Evolutionary conservation across 1,140 invertebrate genomes (phyloP), one percentile per base, ranked within the genome.

Genomic region (Pachypeltis micranthus): DNA sequence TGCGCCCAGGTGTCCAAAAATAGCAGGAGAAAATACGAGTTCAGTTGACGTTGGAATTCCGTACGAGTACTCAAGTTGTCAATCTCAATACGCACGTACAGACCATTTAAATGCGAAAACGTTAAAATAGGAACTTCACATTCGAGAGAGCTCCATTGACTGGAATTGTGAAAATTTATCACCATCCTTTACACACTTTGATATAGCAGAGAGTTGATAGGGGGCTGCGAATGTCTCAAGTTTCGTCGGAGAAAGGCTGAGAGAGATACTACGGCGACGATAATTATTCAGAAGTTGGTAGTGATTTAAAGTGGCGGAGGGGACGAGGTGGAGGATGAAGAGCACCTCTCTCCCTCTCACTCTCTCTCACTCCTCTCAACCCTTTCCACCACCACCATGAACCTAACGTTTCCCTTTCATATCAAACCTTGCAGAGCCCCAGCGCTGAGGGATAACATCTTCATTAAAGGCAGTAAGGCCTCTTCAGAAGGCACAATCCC

Each of bases 221-320:
- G 31, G 47, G 47, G 23, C 47, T 51, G 23, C 23, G 47, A 21
- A 51, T 51, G 47, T 51, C 47, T 51, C 12, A 51, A 51, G 47
- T 51, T 51, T n/a, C 12, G 47, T 4, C 7, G 47, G 47, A 51
- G 19, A 51, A 4, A 51, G 47, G 21, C 12, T n/a, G n/a, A 39
- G 31, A 16, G 31, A 7, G 31, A 39, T 39, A 16, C 16, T 39
- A 39, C 31, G 23, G 47, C 47, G 12, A 51, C 47, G 47, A 51
- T 51, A 51, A 51, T 51, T 51, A 51, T 51, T 51, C 47, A 51
- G 47, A 51, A 51, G 47, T 51, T 51, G 47, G 47, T 51, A 51
- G 47, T 51, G 47, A 51, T 51, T 51, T 51, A 51, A 4, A 4
- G 47, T 39, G 23, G 47, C 12, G 19, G 23, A 51, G 23, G 47